Evolutionary conservation across 2,888 invertebrate genomes (phyloP).

Genomic region (Herminia tarsipennalis): DNA sequence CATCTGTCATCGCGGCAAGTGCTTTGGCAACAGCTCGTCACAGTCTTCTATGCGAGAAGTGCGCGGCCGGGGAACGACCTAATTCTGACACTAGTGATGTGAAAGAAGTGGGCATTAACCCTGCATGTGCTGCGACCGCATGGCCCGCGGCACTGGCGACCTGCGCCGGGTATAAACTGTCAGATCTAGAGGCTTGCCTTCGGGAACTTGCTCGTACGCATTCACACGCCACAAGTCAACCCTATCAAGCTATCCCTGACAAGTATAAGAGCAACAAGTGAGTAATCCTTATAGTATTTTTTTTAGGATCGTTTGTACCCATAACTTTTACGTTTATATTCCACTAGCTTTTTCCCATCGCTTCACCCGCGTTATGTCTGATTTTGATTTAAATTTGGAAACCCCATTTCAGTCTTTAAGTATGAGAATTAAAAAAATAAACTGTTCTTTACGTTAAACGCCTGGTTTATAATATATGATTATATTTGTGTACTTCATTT

Average conservation of each 20-base stretch:
- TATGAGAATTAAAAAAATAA: too few species aligned
- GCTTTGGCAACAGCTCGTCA: conserved; percentile 93
- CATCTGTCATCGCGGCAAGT: conserved; percentile 93
- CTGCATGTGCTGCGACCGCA: conserved; percentile 65
- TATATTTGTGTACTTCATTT: too few species aligned
- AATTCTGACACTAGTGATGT: conserved; percentile 24
- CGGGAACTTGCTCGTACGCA: conserved; percentile 89
- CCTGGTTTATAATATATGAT: too few species aligned
- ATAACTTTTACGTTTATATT: too few species aligned
- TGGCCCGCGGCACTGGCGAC: conserved; percentile 89
- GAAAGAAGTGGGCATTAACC: conserved; percentile 8
- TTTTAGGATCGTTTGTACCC: too few species aligned
- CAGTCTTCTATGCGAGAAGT: conserved; percentile 82
- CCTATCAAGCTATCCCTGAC: conserved; percentile 94
- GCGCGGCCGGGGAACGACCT: conserved; percentile 29
- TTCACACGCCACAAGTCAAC: conserved; percentile 86
- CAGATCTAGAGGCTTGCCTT: conserved; percentile 88
- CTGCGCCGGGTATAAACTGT: conserved; percentile 88
- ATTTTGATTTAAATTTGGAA: too few species aligned
- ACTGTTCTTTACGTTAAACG: too few species aligned
- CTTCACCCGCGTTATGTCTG: too few species aligned
- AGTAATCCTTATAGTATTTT: too few species aligned
- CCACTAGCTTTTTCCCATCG: too few species aligned
- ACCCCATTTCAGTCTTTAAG: too few species aligned
- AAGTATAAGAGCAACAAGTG: conserved; percentile 93